Percentiles rank a stretch among this genome's conserved stretches.
phyloP scores from a whole-genome alignment of 2,888 invertebrate genomes.

The Dasypogon diadema region DNA sequence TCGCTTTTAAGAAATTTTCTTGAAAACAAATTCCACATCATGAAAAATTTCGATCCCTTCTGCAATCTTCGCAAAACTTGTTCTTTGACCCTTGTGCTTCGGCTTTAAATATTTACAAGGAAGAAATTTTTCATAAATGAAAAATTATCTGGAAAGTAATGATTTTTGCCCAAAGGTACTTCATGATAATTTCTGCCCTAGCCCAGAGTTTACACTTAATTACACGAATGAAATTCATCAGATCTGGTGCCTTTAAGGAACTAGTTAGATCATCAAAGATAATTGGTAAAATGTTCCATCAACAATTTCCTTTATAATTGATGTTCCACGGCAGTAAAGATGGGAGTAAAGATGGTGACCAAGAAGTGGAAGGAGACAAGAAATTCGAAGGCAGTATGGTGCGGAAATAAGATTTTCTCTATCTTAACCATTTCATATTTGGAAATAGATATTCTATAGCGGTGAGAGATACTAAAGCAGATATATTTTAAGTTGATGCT shows the following conservation, averaged over 20 bases:
- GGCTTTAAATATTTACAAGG: neutral
- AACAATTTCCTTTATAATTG: slow-evolving; percentile 43
- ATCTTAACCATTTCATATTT: no score
- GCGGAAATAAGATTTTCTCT: no score
- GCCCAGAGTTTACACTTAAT: neutral
- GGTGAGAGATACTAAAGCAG: neutral
- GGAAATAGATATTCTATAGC: no score
- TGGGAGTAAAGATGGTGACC: slow-evolving; percentile 3
- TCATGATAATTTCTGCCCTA: neutral
- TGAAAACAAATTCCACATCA: no score
- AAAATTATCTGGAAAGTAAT: slow-evolving; percentile 7
- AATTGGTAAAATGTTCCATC: slow-evolving; percentile 45
- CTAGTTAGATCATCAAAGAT: slow-evolving; percentile 44
- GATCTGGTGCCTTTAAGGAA: slow-evolving; percentile 28
- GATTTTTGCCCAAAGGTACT: neutral
- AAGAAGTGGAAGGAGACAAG: neutral
- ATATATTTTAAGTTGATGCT: no score
- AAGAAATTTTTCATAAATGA: slow-evolving; percentile 5
- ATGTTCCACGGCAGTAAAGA: slow-evolving; percentile 29
- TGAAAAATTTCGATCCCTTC: no score
- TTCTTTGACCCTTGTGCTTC: no score
- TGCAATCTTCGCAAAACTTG: no score
- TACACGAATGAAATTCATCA: slow-evolving; percentile 30
- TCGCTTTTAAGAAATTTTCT: no score
- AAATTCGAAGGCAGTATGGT: neutral